Conservation (phyloP, 1,140 invertebrate species). For the Bombus soroeensis region DNA sequence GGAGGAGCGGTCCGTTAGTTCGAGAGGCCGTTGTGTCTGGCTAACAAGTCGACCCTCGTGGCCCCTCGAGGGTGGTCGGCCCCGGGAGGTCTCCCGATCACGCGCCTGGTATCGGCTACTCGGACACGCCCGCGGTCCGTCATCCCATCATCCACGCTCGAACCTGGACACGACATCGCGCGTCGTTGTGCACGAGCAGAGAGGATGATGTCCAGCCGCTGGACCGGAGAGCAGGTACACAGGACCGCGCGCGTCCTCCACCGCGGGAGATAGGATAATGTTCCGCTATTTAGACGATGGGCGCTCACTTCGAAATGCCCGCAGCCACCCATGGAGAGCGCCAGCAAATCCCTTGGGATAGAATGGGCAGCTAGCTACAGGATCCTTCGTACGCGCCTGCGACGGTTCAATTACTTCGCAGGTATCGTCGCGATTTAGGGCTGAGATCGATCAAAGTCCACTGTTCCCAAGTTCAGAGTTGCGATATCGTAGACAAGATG, state of each 20-base stretch:
- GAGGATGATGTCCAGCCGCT: slow-evolving; percentile 29
- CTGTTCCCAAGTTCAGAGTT: background rate
- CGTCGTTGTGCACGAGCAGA: slow-evolving; percentile 27
- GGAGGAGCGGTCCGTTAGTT: slow-evolving; percentile 70
- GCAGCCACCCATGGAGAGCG: slow-evolving; percentile 64
- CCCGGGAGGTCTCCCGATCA: slow-evolving; percentile 78
- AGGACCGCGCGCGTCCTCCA: slow-evolving; percentile 29
- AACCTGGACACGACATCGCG: slow-evolving; percentile 67
- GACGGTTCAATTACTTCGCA: background rate
- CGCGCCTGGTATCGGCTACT: slow-evolving; percentile 75
- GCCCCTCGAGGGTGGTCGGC: slow-evolving; percentile 78
- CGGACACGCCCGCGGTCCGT: slow-evolving; percentile 78
- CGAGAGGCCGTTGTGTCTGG: slow-evolving; percentile 72
- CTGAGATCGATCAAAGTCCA: background rate
- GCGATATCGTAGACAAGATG: too few relatives aligned
- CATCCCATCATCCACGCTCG: slow-evolving; percentile 76
- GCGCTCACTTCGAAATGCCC: slow-evolving; percentile 52
- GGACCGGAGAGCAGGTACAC: slow-evolving; percentile 37
- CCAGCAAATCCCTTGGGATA: background rate
- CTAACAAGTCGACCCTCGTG: slow-evolving; percentile 78
- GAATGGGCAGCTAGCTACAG: background rate
- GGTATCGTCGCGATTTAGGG: background rate
- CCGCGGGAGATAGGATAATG: slow-evolving; percentile 66
- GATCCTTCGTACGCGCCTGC: background rate
- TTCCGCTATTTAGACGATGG: slow-evolving; percentile 66